Base-by-base conservation (phyloP, 2,797 vertebrate genomes). In the Remorina albescens region DNA sequence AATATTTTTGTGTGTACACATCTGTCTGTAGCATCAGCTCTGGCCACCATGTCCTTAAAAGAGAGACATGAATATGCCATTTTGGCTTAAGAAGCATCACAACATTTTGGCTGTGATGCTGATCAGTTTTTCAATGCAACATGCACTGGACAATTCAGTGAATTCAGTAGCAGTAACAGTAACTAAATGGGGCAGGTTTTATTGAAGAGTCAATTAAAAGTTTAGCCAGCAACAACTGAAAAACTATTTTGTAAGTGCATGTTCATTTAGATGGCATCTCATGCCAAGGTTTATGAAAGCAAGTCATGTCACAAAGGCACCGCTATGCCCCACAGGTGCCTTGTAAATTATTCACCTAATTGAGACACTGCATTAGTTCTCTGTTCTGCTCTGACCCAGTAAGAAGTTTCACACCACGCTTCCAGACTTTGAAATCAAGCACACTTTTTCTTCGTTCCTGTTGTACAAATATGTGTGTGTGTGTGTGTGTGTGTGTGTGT, bases 281-380 rank as follows among this genome's bases (percentile, higher is more conserved):
- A 12, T 21, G 36, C 68, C 51, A 78, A 39, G 56, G 37, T 41
- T 30, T 34, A 1, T 67, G 30, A 60, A 55, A 74, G 56, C 53
- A 69, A 61, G 61, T 79, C 37, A 37, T 57, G 34, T 23, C 59
- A 67, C 67, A 74, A 56, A 78, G 69, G 25, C 34, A 28, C 71
- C 34, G 56, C 76, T 42, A 15, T 28, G 26, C 59, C 71, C 69
- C 62, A 58, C 76, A 86, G 69, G 73, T 85, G 67, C 59, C 66
- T 74, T 46, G 2, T 78, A 80, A 88, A 88, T 87, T 61, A 90
- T 88, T 87, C 86, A 82, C 75, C 63, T 80, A 63, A 74, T 85
- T 79, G 71, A 89, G 87, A 82, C 71, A 4, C 44, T 42, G 64
- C 36, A 51, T 83, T 57, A 76, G 65, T 81, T 87, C 23, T 63